Conservation (phyloP, 2,113 vertebrate genomes). For the Alces alces region DNA sequence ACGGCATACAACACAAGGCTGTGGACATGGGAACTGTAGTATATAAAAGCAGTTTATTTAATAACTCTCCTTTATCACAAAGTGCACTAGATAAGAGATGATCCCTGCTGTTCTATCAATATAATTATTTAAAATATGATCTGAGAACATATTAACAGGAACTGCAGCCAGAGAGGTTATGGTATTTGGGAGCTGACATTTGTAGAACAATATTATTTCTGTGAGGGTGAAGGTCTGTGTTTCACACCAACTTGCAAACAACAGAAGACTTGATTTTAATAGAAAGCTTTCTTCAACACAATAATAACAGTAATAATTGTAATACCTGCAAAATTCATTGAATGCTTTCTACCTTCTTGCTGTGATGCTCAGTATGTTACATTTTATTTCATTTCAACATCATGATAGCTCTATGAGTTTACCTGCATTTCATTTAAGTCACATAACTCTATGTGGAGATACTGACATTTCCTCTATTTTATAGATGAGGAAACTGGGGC, state of each 20-base stretch:
- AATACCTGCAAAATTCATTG: not conserved
- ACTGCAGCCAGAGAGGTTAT: not conserved
- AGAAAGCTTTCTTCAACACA: not conserved
- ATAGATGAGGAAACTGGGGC: not conserved
- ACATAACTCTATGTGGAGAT: not conserved
- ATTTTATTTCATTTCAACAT: not conserved
- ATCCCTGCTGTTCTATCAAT: not conserved
- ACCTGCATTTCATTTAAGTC: not conserved
- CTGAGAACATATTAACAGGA: not conserved
- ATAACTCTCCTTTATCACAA: not conserved
- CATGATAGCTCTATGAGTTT: not conserved
- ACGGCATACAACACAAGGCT: not conserved
- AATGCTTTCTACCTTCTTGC: not conserved
- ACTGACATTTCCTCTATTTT: not conserved
- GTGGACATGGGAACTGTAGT: not conserved
- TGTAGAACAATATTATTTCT: not conserved
- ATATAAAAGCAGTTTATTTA: not conserved
- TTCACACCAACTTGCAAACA: not conserved
- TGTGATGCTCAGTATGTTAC: not conserved
- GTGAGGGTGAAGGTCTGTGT: not conserved
- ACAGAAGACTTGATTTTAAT: not conserved
- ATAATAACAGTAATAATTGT: not conserved
- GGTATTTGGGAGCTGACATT: not conserved
- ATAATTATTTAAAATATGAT: not conserved
- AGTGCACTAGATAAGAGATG: not conserved